Percentiles rank a stretch among this genome's conserved stretches.
Evolutionary conservation across 1,140 invertebrate genomes (phyloP).

Genomic region (Cataglyphis hispanica): DNA sequence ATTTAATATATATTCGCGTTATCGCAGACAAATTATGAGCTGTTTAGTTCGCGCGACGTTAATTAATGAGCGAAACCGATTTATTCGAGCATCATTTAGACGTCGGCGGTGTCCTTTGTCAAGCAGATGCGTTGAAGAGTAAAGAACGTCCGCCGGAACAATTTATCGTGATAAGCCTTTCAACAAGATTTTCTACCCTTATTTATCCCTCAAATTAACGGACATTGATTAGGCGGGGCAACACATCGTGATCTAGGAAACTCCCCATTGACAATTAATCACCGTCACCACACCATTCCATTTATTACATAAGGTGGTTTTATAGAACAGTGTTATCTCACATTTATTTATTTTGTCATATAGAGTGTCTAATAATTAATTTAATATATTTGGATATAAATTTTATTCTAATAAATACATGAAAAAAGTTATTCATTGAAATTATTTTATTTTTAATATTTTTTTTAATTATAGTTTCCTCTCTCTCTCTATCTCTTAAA

Average conservation of each 20-base stretch:
- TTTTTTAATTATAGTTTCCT: background rate
- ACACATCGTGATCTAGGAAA: slow-evolving; percentile 2
- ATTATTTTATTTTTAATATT: background rate
- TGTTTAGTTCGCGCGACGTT: slow-evolving; percentile 19
- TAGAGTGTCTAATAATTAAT: background rate
- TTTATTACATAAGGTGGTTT: slow-evolving; percentile 25
- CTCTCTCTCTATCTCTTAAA: too few species aligned
- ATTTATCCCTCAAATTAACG: slow-evolving; percentile 62
- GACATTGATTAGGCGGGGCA: slow-evolving; percentile 52
- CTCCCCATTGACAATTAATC: slow-evolving; percentile 43
- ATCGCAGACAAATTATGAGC: background rate
- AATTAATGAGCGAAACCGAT: slow-evolving; percentile 53
- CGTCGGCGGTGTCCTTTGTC: slow-evolving; percentile 35
- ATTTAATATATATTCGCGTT: background rate
- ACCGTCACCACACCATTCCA: slow-evolving; percentile 4
- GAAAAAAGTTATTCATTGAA: background rate
- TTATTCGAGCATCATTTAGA: slow-evolving; percentile 58
- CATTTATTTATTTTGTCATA: slow-evolving; percentile 28
- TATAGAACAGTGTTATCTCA: background rate
- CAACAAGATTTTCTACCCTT: slow-evolving; percentile 45
- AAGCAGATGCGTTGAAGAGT: slow-evolving; percentile 37
- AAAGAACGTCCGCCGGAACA: slow-evolving; percentile 30
- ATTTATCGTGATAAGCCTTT: slow-evolving; percentile 58
- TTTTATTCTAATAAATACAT: background rate
- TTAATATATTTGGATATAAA: background rate